A percentile compares a stretch with the other conserved stretches of the same genome.
Conservation (phyloP, 2,113 vertebrate genomes). For the Empidonax alnorum region DNA sequence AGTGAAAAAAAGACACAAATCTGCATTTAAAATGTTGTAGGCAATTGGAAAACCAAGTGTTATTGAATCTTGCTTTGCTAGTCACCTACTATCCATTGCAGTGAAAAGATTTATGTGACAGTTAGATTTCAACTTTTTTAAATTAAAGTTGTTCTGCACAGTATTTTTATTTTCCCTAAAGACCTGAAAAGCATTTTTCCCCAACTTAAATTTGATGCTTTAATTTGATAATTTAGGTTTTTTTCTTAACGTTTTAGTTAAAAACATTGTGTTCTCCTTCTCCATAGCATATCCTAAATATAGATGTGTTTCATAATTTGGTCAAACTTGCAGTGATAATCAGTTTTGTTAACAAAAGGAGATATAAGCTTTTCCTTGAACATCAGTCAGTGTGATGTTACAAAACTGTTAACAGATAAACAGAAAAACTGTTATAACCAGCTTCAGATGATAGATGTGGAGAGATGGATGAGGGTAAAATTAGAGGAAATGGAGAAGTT, state of each 20-base stretch:
- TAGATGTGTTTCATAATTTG: neutral
- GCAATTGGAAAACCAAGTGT: rapidly evolving
- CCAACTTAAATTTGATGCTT: neutral
- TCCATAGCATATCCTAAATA: neutral
- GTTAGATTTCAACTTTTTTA: neutral
- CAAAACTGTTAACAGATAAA: neutral
- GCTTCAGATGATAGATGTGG: neutral
- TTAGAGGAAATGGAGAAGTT: neutral
- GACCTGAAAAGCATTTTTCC: neutral
- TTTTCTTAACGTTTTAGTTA: neutral
- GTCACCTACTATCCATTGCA: neutral
- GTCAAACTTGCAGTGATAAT: neutral
- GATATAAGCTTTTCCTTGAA: neutral
- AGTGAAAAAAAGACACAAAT: neutral
- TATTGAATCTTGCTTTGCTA: neutral
- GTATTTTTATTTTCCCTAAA: neutral
- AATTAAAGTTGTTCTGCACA: rapidly evolving
- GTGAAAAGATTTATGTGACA: neutral
- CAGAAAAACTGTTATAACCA: neutral
- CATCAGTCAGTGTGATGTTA: neutral
- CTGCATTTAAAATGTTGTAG: neutral
- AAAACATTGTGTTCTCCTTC: neutral
- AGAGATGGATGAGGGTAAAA: neutral
- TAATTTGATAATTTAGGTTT: rapidly evolving
- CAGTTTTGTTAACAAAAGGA: neutral